Percentiles rank a stretch among this genome's conserved stretches.
These are phyloP conservation scores for Diarsia dahlii DNA, from an alignment of 2,888 invertebrate genomes.

Conservation along the genomic window DNA sequence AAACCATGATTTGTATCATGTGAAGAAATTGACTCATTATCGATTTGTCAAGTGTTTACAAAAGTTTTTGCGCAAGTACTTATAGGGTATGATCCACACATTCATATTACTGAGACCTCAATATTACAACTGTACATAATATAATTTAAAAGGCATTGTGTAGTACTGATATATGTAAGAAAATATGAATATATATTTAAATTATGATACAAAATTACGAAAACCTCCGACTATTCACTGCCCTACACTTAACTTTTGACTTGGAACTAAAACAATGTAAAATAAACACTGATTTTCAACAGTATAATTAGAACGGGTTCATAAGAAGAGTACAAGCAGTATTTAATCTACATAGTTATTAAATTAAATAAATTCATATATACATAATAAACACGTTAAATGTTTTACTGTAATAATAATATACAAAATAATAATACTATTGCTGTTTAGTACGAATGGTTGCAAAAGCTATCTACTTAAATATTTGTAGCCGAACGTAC, in stretches of 20 bases:
- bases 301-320: constrained; percentile 31
- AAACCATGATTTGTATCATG: background rate
- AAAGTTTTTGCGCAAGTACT: background rate
- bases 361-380: constrained; percentile 28
- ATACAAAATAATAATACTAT: constrained; percentile 22
- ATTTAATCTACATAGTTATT: constrained; percentile 34
- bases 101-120: constrained; percentile 13
- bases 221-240: constrained; percentile 52
- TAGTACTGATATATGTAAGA: constrained; percentile 29
- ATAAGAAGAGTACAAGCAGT: constrained; percentile 52
- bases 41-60: constrained; percentile 11
- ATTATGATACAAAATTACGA: background rate
- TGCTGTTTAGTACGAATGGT: constrained; percentile 36
- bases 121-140: constrained; percentile 27
- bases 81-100: background rate
- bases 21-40: background rate
- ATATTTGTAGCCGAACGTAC: constrained; percentile 14
- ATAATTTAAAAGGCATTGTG: constrained; percentile 21
- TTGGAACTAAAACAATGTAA: constrained; percentile 57
- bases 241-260: constrained; percentile 53
- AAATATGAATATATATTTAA: constrained; percentile 3
- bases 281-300: constrained; percentile 48
- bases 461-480: constrained; percentile 37
- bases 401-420: constrained; percentile 40
- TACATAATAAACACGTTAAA: constrained; percentile 49